Percentiles rank a stretch among this genome's conserved stretches.
Evolutionary conservation across 2,113 vertebrate genomes (phyloP).

Genomic region (Dasyornis broadbenti): DNA sequence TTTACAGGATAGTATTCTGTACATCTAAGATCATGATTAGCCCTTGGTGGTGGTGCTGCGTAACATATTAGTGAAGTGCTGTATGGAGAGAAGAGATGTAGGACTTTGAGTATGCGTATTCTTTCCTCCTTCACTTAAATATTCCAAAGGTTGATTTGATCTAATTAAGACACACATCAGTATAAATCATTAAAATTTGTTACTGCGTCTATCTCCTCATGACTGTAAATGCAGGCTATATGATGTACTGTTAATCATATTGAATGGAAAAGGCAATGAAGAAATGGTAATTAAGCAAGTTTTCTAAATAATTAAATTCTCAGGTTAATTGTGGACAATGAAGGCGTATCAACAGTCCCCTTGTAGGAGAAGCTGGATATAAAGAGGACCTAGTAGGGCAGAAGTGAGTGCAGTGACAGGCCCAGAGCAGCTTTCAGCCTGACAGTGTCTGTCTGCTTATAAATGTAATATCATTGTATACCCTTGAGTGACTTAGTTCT

Average conservation of each 20-base stretch:
- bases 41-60: neutral
- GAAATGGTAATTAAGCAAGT: neutral
- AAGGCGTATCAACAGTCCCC: neutral
- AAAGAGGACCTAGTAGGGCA: neutral
- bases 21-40: neutral
- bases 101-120: neutral
- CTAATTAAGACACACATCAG: neutral
- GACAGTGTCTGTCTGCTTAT: neutral
- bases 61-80: neutral
- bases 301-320: neutral
- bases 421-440: neutral
- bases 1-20: neutral
- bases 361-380: neutral
- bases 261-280: neutral
- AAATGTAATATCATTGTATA: neutral
- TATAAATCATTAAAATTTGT: neutral
- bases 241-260: neutral
- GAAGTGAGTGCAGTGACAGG: neutral
- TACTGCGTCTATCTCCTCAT: neutral
- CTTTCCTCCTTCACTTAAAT: neutral
- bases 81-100: neutral
- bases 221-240: neutral
- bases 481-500: neutral
- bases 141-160: neutral
- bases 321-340: neutral